phyloP scores from a whole-genome alignment of 1,140 invertebrate genomes.

The Episyrphus balteatus region DNA sequence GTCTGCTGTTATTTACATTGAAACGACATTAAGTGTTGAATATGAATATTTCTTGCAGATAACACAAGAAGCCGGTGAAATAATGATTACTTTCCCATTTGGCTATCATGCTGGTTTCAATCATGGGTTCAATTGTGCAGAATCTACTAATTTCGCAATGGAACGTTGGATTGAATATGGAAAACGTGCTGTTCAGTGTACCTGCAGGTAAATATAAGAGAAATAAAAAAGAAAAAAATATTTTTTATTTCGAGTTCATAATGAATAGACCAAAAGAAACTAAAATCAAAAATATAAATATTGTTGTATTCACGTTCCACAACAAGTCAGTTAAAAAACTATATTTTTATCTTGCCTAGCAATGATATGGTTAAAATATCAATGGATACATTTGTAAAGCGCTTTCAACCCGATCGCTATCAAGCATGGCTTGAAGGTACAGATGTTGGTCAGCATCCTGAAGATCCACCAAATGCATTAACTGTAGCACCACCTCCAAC shows the following conservation, averaged over 20 bases:
- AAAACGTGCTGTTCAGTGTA: conserved; percentile 76
- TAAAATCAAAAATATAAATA: too few species aligned
- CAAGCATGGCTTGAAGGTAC: conserved; percentile 54
- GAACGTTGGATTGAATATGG: conserved; percentile 98
- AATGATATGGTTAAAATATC: conserved; percentile 93
- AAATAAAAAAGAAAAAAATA: too few species aligned
- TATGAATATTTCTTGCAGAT: conserved; percentile 43
- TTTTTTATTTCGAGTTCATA: too few species aligned
- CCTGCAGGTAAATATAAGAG: conserved; percentile 45
- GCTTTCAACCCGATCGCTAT: conserved; percentile 84
- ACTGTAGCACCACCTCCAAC: conserved; percentile 19
- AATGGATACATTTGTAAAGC: conserved; percentile 94
- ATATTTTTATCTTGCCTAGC: conserved; percentile 41
- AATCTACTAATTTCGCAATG: conserved; percentile 98
- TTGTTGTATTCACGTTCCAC: too few species aligned
- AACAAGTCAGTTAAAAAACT: too few species aligned
- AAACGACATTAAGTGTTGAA: background rate
- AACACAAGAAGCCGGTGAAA: conserved; percentile 91
- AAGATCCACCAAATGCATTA: conserved; percentile 53
- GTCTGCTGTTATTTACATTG: too few species aligned
- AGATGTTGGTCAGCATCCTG: conserved; percentile 85
- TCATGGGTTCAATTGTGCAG: conserved; percentile 97
- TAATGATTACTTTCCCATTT: conserved; percentile 99
- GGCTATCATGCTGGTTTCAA: conserved; percentile 96
- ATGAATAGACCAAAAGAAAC: too few species aligned